Evolutionary conservation across 1,140 invertebrate species (phyloP).

Genomic region (Drosophila pseudoobscura): DNA sequence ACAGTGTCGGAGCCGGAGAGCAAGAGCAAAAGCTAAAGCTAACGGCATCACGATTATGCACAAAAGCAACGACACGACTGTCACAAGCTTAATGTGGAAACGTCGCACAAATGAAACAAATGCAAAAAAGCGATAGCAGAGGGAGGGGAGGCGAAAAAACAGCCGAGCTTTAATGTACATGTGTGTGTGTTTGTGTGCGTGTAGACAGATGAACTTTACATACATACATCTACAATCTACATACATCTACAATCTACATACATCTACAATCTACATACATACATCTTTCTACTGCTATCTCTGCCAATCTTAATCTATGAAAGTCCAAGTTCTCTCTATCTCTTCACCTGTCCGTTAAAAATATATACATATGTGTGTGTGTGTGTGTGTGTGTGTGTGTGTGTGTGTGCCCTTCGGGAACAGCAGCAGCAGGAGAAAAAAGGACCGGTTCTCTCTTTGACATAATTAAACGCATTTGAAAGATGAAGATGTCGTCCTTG

Average conservation of each 20-base stretch:
- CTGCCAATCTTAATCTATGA: not conserved
- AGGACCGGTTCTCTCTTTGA: conserved; percentile 53
- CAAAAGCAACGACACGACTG: conserved; percentile 59
- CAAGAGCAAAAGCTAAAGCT: conserved; percentile 40
- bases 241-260: not conserved
- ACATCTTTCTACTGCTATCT: conserved; percentile 22
- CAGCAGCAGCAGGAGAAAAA: conserved; percentile 25
- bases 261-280: not conserved
- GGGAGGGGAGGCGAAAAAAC: conserved; percentile 8
- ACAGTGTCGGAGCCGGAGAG: not conserved
- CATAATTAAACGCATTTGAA: conserved; percentile 81
- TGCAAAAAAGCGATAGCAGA: conserved; percentile 55
- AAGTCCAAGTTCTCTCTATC: not conserved
- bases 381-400: conserved; percentile 12
- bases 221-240: conserved; percentile 2
- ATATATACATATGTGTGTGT: not conserved
- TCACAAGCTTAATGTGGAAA: conserved; percentile 71
- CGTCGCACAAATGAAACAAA: conserved; percentile 73
- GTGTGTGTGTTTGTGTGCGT: conserved; percentile 12
- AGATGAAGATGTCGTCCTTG: conserved; percentile 71
- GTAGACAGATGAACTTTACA: conserved; percentile 24
- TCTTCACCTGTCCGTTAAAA: not conserved
- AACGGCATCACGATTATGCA: conserved; percentile 79
- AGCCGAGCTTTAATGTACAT: conserved; percentile 33
- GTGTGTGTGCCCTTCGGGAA: conserved; percentile 8